These are phyloP conservation scores for Patella ulyssiponensis DNA, from an alignment of 2,888 invertebrate genomes.

Conservation along the genomic window DNA sequence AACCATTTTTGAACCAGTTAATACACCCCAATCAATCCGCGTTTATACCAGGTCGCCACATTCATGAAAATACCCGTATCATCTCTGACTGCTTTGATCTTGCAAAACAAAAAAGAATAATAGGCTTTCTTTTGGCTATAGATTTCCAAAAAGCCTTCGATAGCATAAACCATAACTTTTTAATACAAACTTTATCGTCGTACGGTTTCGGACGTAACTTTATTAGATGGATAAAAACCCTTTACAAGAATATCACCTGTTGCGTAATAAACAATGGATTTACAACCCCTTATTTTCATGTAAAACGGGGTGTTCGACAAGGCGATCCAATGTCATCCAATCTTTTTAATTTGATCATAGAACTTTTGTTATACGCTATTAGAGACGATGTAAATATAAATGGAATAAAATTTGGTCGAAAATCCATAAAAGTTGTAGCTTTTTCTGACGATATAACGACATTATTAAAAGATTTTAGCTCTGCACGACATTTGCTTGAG, in stretches of 20 bases:
- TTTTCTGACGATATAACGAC: not conserved
- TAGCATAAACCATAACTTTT: not conserved
- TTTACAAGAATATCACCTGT: not conserved
- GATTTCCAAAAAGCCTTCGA: constrained; percentile 7
- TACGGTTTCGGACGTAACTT: not conserved
- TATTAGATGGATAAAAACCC: not conserved
- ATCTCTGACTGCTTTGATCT: not conserved
- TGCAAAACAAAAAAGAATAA: not conserved
- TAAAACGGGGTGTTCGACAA: not conserved
- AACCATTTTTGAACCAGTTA: not conserved
- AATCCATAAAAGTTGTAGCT: not conserved
- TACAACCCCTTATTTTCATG: not conserved
- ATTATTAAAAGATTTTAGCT: not conserved
- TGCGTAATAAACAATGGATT: not conserved
- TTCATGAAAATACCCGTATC: not conserved
- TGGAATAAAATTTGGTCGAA: not conserved
- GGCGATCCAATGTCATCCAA: not conserved
- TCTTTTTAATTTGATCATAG: not conserved
- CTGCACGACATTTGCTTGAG: not conserved
- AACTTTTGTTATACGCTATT: not conserved
- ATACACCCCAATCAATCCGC: not conserved
- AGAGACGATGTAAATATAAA: not conserved
- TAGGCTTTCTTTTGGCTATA: not conserved
- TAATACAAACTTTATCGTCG: not conserved
- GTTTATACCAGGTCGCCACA: not conserved